These are phyloP conservation scores for Scolanthus callimorphus DNA, from an alignment of 92 coral and sea anemone species.

Conservation along the genomic window DNA sequence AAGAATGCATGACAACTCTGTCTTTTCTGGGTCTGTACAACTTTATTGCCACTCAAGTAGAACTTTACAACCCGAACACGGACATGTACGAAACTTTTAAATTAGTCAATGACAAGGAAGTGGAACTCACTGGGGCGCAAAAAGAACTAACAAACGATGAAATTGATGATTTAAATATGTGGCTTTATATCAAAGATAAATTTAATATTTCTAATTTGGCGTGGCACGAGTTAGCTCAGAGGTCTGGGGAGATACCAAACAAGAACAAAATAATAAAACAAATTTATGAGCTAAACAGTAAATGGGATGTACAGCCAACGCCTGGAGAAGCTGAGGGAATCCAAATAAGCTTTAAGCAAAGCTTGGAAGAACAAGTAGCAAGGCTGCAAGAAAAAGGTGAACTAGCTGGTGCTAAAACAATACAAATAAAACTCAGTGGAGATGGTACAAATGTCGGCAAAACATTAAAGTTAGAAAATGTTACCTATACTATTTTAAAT, in stretches of 20 bases:
- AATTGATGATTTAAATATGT: slow-evolving; percentile 24
- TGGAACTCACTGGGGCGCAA: slow-evolving; percentile 10
- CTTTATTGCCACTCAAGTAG: slow-evolving; percentile 49
- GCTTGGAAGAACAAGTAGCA: slow-evolving; percentile 37
- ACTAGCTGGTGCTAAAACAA: slow-evolving; percentile 10
- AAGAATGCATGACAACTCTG: slow-evolving; percentile 37
- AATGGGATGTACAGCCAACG: too few relatives aligned
- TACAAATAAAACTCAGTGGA: slow-evolving; percentile 3
- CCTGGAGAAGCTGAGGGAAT: slow-evolving; percentile 57
- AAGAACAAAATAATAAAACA: too few relatives aligned
- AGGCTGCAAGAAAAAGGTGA: slow-evolving; percentile 19
- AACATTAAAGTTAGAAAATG: too few relatives aligned
- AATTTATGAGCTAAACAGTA: background rate
- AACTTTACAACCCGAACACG: slow-evolving; percentile 32
- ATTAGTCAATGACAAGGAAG: slow-evolving; percentile 23
- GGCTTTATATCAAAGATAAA: slow-evolving; percentile 48
- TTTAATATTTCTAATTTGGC: slow-evolving; percentile 41
- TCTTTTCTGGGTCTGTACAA: slow-evolving; percentile 47
- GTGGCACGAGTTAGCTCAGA: slow-evolving; percentile 59
- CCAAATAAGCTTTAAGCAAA: slow-evolving; percentile 53
- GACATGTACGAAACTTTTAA: slow-evolving; percentile 26
- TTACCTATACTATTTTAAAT: too few relatives aligned
- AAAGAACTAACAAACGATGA: slow-evolving; percentile 28
- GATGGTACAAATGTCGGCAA: too few relatives aligned
- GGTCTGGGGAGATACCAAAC: background rate